Evolutionary conservation across 2,888 invertebrate genomes (phyloP).

Genomic region (Odontothrips loti): DNA sequence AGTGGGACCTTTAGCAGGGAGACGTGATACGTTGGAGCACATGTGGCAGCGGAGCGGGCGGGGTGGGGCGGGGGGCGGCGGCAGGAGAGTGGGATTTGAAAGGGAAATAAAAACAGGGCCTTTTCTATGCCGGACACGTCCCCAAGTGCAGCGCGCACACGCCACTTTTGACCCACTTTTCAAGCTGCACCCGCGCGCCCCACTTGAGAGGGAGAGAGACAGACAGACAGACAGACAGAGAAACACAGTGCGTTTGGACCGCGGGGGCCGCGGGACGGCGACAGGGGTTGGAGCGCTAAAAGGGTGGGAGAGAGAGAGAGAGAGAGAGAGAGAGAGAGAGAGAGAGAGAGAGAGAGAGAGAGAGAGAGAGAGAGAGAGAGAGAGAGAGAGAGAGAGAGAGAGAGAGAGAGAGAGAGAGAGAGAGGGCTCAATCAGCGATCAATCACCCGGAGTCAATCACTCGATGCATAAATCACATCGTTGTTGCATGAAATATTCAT

Average conservation of each 20-base stretch:
- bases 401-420: neutral
- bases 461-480: constrained; percentile 15
- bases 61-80: neutral
- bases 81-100: too few species aligned
- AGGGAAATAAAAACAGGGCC: too few species aligned
- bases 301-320: neutral
- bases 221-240: too few species aligned
- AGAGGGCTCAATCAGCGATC: neutral
- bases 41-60: neutral
- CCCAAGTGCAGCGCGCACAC: too few species aligned
- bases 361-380: neutral
- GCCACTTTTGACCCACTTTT: too few species aligned
- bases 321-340: neutral
- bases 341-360: neutral
- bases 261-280: too few species aligned
- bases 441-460: constrained; percentile 23
- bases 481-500: constrained; percentile 25
- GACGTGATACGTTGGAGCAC: neutral
- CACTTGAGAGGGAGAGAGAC: too few species aligned
- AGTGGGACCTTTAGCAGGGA: neutral
- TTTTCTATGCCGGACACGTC: too few species aligned
- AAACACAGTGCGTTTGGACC: too few species aligned
- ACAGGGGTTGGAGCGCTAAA: too few species aligned
- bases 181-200: too few species aligned
- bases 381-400: neutral